These are phyloP conservation scores for Stictocephala bisonia DNA, from an alignment of 2,888 invertebrate species.

Conservation along the genomic window DNA sequence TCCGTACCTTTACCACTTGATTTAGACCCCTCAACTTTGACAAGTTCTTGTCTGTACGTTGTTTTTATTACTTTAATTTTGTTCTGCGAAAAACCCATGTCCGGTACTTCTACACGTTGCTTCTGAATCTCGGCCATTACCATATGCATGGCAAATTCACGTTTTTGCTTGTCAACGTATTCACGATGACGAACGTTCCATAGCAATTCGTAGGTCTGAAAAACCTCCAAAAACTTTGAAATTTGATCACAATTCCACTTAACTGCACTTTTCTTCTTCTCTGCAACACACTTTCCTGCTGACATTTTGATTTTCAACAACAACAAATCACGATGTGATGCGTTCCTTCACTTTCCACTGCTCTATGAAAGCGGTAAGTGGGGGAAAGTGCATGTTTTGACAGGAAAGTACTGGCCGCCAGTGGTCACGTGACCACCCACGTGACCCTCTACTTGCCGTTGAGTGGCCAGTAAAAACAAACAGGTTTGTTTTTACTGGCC, in stretches of 20 bases:
- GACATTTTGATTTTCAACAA: too few species aligned
- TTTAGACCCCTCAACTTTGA: conserved; percentile 23
- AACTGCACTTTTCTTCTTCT: background rate
- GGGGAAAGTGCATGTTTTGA: too few species aligned
- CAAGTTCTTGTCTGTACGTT: conserved; percentile 14
- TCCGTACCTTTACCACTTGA: conserved; percentile 28
- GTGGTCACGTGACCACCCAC: too few species aligned
- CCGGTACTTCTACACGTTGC: conserved; percentile 3
- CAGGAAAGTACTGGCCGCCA: too few species aligned
- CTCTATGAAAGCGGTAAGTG: too few species aligned
- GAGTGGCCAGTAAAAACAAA: too few species aligned
- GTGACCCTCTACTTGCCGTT: too few species aligned
- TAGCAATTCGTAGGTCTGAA: conserved; percentile 22
- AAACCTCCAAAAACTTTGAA: conserved; percentile 14
- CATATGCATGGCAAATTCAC: conserved; percentile 27
- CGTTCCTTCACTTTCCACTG: too few species aligned
- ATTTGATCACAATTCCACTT: conserved; percentile 12
- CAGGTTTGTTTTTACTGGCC: too few species aligned
- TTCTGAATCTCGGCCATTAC: background rate
- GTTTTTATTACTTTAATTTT: conserved; percentile 18
- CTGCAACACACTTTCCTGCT: background rate
- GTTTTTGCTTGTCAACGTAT: conserved; percentile 19
- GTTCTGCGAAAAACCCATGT: conserved; percentile 4
- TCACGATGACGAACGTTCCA: conserved; percentile 26
- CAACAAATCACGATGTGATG: too few species aligned